Evolutionary conservation across 2,888 invertebrate genomes (phyloP), one percentile per base, ranked within the genome.

Genomic region (Alitta virens): DNA sequence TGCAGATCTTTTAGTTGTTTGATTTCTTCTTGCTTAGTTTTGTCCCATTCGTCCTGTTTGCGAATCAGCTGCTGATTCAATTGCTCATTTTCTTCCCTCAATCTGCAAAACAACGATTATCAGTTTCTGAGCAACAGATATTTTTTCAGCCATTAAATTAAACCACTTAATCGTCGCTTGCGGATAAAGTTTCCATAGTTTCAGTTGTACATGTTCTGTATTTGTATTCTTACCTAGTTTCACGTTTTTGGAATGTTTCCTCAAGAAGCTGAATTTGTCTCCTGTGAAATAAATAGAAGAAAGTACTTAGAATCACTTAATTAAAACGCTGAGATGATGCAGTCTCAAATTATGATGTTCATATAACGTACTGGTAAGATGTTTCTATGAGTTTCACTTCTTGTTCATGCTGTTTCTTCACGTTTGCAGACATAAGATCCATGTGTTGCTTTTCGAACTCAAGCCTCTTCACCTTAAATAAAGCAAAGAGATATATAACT

Each of bases 391-490:
- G 73, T 40, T 67, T 57, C n/a, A 77, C 71, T 63, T 81, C 80
- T 38, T 81, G 80, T 27, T 77, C 72, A 63, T 76, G 77, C 65
- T 77, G 71, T 24, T 70, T 65, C 60, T 73, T 75, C 18, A 74
- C 71, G 42, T 74, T 76, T 25, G 75, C 77, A 16, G 79, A 56
- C 55, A 77, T 62, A 1, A 74, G 71, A 60, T 74, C 68, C 0
- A 75, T 69, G 64, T 78, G 78, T 33, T 73, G 70, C 51, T 77
- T 74, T 63, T 80, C 80, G 26, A 76, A 68, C 61, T 78, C 78
- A 23, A 80, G 61, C 46, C 74, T 71, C 16, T 72, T 68, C 5
- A 80, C 33, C 33, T 33, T 5, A 33, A 33, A 33, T 33, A 33
- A 33, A n/a, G n/a, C n/a, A n/a, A n/a, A n/a, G n/a, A n/a, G n/a